These are phyloP conservation scores for Erpornis zantholeuca DNA, from an alignment of 2,113 vertebrate species.

Conservation along the genomic window DNA sequence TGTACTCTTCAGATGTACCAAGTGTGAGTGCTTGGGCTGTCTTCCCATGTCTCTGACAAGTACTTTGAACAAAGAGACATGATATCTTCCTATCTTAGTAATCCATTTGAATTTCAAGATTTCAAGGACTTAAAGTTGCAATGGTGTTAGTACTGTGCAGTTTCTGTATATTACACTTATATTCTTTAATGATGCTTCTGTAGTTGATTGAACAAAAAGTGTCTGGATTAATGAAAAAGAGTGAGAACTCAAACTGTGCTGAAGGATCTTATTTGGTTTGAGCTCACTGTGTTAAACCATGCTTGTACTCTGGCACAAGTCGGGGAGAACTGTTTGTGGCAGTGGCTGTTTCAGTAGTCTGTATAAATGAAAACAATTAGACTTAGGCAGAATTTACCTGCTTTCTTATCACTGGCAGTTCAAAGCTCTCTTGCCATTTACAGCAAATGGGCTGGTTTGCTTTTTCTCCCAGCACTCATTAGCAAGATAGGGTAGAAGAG, in stretches of 20 bases:
- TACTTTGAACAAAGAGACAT: neutral
- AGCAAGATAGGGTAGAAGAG: neutral
- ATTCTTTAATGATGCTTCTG: neutral
- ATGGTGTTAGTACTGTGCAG: neutral
- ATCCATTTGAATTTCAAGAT: neutral
- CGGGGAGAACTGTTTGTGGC: neutral
- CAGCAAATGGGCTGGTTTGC: neutral
- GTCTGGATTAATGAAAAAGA: neutral
- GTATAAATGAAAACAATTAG: neutral
- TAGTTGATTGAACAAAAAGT: neutral
- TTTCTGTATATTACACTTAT: rapidly evolving
- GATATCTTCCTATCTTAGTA: neutral
- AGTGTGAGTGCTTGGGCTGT: neutral
- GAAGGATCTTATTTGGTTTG: neutral
- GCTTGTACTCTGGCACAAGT: neutral
- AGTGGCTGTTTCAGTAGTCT: rapidly evolving
- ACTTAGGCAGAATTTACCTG: neutral
- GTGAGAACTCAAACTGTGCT: neutral
- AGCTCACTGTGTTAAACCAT: neutral
- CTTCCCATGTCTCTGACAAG: neutral
- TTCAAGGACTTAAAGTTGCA: neutral
- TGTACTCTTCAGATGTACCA: neutral
- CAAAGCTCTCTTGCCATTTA: neutral
- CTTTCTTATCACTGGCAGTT: neutral
- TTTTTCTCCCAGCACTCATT: neutral